A percentile compares a stretch with the other conserved stretches of the same genome.
Evolutionary conservation across 2,113 vertebrate species (phyloP).

Genomic region (Zonotrichia leucophrys): DNA sequence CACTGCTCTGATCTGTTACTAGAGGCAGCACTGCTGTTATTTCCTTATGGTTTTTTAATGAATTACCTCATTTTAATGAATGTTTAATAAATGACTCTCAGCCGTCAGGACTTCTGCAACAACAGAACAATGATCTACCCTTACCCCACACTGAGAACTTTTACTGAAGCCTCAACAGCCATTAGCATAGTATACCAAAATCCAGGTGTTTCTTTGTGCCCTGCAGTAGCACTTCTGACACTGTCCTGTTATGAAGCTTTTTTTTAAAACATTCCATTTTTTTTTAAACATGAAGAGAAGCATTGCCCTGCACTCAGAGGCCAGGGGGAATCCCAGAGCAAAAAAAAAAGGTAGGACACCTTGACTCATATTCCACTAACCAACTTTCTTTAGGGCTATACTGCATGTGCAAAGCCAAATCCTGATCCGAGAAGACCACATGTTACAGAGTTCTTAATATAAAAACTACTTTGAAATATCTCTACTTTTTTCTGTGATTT

Average conservation of each 20-base stretch:
- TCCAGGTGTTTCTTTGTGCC: not conserved
- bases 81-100: not conserved
- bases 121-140: not conserved
- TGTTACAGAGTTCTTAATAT: not conserved
- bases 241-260: not conserved
- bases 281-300: not conserved
- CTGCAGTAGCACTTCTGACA: not conserved
- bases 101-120: not conserved
- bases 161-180: not conserved
- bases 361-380: not conserved
- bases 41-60: not conserved
- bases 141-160: not conserved
- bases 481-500: not conserved
- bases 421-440: rapidly evolving
- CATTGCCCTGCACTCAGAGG: not conserved
- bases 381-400: not conserved
- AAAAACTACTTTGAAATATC: not conserved
- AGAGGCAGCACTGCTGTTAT: not conserved
- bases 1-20: not conserved
- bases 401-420: not conserved
- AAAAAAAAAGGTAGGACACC: not conserved
- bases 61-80: not conserved
- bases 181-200: not conserved
- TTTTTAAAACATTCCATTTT: not conserved
- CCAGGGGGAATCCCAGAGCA: not conserved